Evolutionary conservation across 2,888 invertebrate genomes (phyloP), one percentile per base, ranked within the genome.

Genomic region (Callyntrura sp.): DNA sequence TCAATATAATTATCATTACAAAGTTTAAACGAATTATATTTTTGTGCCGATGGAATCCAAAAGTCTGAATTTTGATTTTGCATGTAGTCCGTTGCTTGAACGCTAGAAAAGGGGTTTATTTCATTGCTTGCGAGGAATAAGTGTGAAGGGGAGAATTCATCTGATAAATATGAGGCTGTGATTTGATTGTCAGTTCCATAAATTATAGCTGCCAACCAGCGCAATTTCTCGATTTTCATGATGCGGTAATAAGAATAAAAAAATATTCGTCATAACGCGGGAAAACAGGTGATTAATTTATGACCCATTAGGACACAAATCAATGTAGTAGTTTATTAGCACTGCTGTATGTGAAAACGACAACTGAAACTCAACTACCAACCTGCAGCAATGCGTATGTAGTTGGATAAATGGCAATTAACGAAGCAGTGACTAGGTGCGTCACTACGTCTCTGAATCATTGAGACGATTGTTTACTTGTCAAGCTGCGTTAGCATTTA

Each of bases 121-220:
- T 14, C 9, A 51, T 9, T 60, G 12, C n/a, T 20, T 60, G 60
- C 8, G 55, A 60, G 20, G 20, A 45, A 62, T 73, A 62, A 78
- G 2, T 35, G 25, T 68, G 17, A 25, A 25, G 23, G 12, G n/a
- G 43, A 23, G 43, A 73, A 20, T 9, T 35, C 48, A 17, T 57
- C n/a, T 8, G 48, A 68, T 68, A 35, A 35, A 35, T 35, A 25
- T 14, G 28, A 45, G 51, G 28, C 81, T 45, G 70, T 43, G 85
- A 85, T 90, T 82, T 90, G 90, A 90, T 86, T 90, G 90, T 55
- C 90, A 78, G 43, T 65, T 86, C n/a, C 43, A 90, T 90, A 82
- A 86, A 86, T 90, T 86, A 86, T 83, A 76, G 86, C 90, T 90
- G 76, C 82, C 65, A 90, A 73, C 73, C 14, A 57, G 28, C 20